Percentiles rank a stretch among this genome's conserved stretches.
phyloP scores from a whole-genome alignment of 2,113 vertebrate genomes.

The Oophaga pumilio region DNA sequence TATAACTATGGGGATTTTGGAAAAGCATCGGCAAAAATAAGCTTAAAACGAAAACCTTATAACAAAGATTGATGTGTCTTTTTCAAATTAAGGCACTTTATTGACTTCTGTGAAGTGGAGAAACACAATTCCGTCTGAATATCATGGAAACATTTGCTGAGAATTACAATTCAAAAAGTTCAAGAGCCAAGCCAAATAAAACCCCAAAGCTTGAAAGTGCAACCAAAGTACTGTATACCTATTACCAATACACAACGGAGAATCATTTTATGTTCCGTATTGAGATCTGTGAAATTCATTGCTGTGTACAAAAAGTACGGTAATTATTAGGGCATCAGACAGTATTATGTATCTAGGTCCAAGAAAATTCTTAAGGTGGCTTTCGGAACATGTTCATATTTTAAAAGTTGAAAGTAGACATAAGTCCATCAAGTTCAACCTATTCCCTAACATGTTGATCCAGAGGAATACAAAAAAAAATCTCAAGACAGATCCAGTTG shows the following conservation, averaged over 20 bases:
- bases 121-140: not conserved
- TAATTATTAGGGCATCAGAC: not conserved
- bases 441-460: no score
- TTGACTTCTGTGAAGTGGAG: conserved; percentile 56
- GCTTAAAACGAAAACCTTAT: conserved; percentile 14
- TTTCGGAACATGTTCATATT: not conserved
- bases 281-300: not conserved
- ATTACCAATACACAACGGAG: not conserved
- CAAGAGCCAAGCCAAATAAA: not conserved
- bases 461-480: no score
- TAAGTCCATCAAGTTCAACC: no score
- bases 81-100: conserved; percentile 30
- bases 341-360: not conserved
- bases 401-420: no score
- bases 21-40: conserved; percentile 21
- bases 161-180: not conserved
- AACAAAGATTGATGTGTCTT: conserved; percentile 10
- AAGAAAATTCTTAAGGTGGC: not conserved
- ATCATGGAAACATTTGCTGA: conserved; percentile 32
- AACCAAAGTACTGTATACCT: not conserved
- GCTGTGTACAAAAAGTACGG: no score
- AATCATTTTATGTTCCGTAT: not conserved
- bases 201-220: not conserved
- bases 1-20: not conserved
- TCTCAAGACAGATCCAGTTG: no score